Evolutionary conservation across 1,140 invertebrate species (phyloP).

Genomic region (Hydropsyche tenuis): DNA sequence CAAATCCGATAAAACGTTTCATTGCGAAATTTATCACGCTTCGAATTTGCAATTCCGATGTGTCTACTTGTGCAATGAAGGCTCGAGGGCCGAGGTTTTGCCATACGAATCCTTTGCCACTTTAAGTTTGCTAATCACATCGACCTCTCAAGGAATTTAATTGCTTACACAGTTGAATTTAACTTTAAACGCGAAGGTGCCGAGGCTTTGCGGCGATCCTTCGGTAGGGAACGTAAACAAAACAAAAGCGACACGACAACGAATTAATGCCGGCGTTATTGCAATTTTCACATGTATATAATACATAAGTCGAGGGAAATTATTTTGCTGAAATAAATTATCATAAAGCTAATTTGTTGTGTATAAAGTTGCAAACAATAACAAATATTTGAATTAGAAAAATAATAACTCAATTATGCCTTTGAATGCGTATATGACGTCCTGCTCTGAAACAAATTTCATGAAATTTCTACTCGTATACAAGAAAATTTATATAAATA

Average conservation of each 20-base stretch:
- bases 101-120: slow-evolving; percentile 26
- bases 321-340: too few species aligned
- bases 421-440: too few species aligned
- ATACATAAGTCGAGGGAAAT: too few species aligned
- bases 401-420: too few species aligned
- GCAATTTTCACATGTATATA: not conserved
- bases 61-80: too few species aligned
- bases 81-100: not conserved
- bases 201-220: slow-evolving; percentile 15
- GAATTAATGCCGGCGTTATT: not conserved
- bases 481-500: too few species aligned
- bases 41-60: slow-evolving; percentile 1
- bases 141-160: slow-evolving; percentile 24
- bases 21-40: not conserved
- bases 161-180: slow-evolving; percentile 37
- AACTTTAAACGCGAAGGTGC: slow-evolving; percentile 30
- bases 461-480: too few species aligned
- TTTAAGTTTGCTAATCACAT: slow-evolving; percentile 35
- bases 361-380: too few species aligned
- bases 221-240: not conserved
- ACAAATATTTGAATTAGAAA: too few species aligned
- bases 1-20: not conserved
- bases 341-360: too few species aligned
- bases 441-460: too few species aligned
- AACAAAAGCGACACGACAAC: slow-evolving; percentile 12